Conservation (phyloP, 1,140 invertebrate species). For the Brachionus manjavacas region DNA sequence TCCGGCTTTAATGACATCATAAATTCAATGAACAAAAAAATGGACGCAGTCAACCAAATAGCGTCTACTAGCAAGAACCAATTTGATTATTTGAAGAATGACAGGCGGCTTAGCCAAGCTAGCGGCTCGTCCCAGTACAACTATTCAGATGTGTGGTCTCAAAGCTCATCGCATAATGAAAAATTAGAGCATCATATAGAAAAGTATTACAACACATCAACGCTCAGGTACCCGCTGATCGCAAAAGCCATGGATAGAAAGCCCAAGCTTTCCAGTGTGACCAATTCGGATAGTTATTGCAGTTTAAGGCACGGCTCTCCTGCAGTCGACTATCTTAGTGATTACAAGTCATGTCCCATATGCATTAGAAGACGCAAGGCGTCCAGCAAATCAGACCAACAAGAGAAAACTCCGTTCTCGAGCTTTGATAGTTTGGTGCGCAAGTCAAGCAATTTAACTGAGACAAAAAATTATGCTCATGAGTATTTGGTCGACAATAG, state of each 20-base stretch:
- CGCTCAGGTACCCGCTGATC: background rate
- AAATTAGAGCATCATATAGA: background rate
- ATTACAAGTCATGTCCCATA: background rate
- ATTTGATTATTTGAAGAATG: background rate
- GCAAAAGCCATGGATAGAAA: background rate
- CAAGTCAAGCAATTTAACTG: background rate
- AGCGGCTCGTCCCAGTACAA: background rate
- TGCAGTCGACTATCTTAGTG: background rate
- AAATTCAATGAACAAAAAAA: background rate
- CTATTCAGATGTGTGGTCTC: background rate
- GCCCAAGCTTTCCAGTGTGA: background rate
- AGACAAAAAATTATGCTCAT: background rate
- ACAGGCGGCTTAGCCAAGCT: background rate
- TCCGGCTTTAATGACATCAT: background rate
- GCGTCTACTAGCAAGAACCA: background rate
- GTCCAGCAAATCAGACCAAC: background rate
- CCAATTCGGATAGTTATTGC: background rate
- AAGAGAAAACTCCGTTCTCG: background rate
- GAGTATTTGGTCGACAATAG: conserved; percentile 13
- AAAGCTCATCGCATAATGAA: background rate
- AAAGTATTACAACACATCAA: conserved; percentile 17
- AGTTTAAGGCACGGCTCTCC: background rate
- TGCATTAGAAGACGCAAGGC: background rate
- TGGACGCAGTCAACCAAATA: background rate
- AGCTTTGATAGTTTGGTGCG: background rate